Percentiles rank a stretch among this genome's conserved stretches.
phyloP scores from a whole-genome alignment of 2,888 invertebrate genomes.

The Orchesella flavescens region DNA sequence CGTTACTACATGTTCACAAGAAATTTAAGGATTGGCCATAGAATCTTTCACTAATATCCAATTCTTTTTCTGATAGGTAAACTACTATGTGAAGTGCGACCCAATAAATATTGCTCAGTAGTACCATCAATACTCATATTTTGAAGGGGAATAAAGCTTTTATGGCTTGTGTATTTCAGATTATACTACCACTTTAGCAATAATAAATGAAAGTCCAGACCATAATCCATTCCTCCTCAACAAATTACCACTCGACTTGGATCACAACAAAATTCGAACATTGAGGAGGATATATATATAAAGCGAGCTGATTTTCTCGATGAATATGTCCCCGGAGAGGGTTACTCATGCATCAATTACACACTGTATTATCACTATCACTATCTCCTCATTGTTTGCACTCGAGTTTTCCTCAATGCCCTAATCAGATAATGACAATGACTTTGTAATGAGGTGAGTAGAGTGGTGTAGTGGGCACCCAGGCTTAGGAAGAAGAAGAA shows the following conservation, averaged over 20 bases:
- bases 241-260: conserved; percentile 4
- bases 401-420: conserved; percentile 16
- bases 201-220: conserved; percentile 11
- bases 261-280: not conserved
- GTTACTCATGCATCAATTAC: conserved; percentile 47
- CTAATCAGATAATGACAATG: conserved; percentile 41
- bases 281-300: not conserved
- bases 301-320: not conserved
- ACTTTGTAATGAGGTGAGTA: conserved; percentile 34
- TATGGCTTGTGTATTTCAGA: conserved; percentile 26
- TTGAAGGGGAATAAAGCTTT: conserved; percentile 23
- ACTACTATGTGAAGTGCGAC: no score
- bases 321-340: conserved; percentile 28
- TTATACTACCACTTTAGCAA: not conserved
- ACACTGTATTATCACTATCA: conserved; percentile 19
- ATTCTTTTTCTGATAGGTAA: no score
- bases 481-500: not conserved
- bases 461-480: no score
- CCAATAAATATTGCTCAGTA: conserved; percentile 26
- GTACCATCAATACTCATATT: not conserved
- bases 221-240: not conserved
- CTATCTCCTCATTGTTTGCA: conserved; percentile 27
- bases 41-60: no score
- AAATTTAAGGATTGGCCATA: no score
- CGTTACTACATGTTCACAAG: no score